Percentiles rank a stretch among this genome's conserved stretches.
phyloP scores from a whole-genome alignment of 2,888 invertebrate genomes.

The Nudaria mundana region DNA sequence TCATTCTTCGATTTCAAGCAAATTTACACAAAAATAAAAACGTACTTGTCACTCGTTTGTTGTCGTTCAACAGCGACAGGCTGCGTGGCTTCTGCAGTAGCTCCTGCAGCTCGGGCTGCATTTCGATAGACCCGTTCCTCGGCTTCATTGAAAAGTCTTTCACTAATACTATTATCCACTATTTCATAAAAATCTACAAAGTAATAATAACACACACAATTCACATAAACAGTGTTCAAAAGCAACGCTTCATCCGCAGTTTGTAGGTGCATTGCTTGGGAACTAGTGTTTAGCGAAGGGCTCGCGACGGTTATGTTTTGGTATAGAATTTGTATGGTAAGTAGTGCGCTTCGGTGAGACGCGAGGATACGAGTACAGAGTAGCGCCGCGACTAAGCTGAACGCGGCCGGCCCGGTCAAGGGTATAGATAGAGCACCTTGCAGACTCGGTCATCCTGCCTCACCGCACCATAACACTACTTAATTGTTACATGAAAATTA shows the following conservation, averaged over 20 bases:
- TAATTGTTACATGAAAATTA: constrained; percentile 6
- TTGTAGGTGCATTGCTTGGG: constrained; percentile 53
- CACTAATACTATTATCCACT: constrained; percentile 42
- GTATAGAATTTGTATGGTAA: constrained; percentile 24
- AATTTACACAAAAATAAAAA: constrained; percentile 43
- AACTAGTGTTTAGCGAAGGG: constrained; percentile 37
- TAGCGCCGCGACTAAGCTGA: constrained; percentile 70
- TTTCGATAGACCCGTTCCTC: constrained; percentile 42
- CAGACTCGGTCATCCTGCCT: constrained; percentile 36
- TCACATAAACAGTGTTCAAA: constrained; percentile 10
- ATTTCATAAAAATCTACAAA: constrained; percentile 30
- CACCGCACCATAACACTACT: constrained; percentile 5
- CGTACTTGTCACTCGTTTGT: constrained; percentile 64
- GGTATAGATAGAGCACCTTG: constrained; percentile 49
- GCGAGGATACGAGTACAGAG: constrained; percentile 63
- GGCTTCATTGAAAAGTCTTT: constrained; percentile 54
- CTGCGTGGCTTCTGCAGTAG: constrained; percentile 62
- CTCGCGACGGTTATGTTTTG: constrained; percentile 42
- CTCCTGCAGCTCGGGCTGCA: constrained; percentile 67
- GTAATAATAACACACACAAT: constrained; percentile 19
- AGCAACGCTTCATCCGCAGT: constrained; percentile 29
- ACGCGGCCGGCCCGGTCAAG: constrained; percentile 61
- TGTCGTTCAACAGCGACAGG: constrained; percentile 45
- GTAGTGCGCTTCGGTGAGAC: constrained; percentile 33
- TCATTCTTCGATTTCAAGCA: constrained; percentile 40